A percentile compares a stretch with the other conserved stretches of the same genome.
Evolutionary conservation across 2,797 vertebrate genomes (phyloP).

Genomic region (Phyllotis vaccarum): DNA sequence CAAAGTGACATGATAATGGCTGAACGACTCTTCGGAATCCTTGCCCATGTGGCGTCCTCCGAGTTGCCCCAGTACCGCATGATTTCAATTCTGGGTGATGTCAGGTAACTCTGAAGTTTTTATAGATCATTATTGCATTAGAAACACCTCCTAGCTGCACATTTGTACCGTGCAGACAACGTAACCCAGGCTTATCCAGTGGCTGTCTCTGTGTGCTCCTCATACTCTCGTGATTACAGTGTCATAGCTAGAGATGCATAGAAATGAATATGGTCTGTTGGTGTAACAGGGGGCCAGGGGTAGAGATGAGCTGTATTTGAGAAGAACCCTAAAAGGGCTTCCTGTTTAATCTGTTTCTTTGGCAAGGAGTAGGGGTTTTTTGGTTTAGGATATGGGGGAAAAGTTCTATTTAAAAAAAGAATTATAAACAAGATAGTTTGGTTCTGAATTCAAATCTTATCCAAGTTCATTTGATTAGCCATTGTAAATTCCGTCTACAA

Average conservation of each 20-base stretch:
- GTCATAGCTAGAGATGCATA: not conserved
- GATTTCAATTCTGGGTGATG: constrained; percentile 94
- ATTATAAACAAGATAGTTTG: not conserved
- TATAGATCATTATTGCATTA: not conserved
- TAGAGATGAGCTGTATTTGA: not conserved
- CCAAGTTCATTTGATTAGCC: not conserved
- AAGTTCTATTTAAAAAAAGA: not conserved
- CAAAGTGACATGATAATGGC: constrained; percentile 94
- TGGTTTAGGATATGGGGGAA: not conserved
- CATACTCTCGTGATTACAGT: not conserved
- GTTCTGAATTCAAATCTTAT: constrained; percentile 23
- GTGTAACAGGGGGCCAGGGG: not conserved
- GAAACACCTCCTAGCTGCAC: not conserved
- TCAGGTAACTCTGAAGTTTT: constrained; percentile 90
- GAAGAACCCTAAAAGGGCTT: not conserved
- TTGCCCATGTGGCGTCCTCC: constrained; percentile 95
- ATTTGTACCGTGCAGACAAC: not conserved
- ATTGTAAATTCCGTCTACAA: not conserved
- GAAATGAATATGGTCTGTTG: not conserved
- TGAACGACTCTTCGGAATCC: constrained; percentile 95
- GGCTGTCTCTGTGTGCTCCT: not conserved
- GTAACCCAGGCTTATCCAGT: not conserved
- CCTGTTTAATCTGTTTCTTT: not conserved
- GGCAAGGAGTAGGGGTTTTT: not conserved
- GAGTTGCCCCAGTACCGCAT: constrained; percentile 94